These are phyloP conservation scores for Diaprepes abbreviatus DNA, from an alignment of 2,888 invertebrate genomes.

Conservation along the genomic window DNA sequence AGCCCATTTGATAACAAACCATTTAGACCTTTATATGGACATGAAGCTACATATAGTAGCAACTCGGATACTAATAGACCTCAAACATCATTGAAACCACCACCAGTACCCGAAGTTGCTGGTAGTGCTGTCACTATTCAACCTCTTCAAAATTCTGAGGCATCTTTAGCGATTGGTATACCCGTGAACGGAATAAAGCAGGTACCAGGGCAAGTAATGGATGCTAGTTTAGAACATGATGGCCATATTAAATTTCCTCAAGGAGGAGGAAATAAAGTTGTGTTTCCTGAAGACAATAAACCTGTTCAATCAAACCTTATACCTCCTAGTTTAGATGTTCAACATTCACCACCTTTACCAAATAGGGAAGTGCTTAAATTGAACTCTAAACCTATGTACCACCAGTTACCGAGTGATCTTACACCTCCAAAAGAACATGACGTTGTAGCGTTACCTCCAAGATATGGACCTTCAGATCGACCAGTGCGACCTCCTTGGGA, in stretches of 20 bases:
- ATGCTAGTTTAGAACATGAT: constrained; percentile 60
- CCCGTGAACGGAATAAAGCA: constrained; percentile 62
- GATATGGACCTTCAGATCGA: constrained; percentile 52
- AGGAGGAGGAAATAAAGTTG: constrained; percentile 60
- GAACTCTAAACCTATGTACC: constrained; percentile 66
- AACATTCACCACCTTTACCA: constrained; percentile 48
- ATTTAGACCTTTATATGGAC: constrained; percentile 62
- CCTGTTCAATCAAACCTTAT: constrained; percentile 53
- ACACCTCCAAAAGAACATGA: constrained; percentile 67
- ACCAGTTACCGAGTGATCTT: constrained; percentile 67
- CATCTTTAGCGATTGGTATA: constrained; percentile 65
- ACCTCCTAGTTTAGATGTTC: constrained; percentile 51
- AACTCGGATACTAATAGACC: constrained; percentile 44
- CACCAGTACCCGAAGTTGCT: constrained; percentile 46
- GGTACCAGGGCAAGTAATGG: constrained; percentile 66
- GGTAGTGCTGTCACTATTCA: constrained; percentile 64
- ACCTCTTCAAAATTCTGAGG: constrained; percentile 64
- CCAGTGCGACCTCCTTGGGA: constrained; percentile 68
- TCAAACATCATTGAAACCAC: constrained; percentile 15
- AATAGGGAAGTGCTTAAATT: constrained; percentile 63
- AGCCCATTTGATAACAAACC: constrained; percentile 67
- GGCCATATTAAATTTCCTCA: constrained; percentile 58
- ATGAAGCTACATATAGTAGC: constrained; percentile 49
- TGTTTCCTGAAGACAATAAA: constrained; percentile 63
- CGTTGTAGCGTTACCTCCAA: constrained; percentile 50